Evolutionary conservation across 37 sponge, comb jelly and placozoan species (phyloP).

Genomic region (Bolinopsis microptera): DNA sequence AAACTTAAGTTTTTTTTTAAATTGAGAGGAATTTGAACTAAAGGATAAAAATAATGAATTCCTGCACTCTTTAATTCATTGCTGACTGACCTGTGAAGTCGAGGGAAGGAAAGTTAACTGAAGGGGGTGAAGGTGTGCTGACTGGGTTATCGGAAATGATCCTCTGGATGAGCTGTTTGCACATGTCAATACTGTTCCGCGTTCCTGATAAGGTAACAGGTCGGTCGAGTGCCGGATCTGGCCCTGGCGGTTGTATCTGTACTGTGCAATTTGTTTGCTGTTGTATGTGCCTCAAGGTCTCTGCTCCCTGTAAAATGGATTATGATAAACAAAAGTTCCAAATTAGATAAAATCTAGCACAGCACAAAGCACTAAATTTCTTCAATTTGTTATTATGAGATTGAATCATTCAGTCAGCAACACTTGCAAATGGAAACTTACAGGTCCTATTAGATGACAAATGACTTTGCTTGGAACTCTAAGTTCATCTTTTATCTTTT

Average conservation of each 20-base stretch:
- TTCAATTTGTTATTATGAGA: no score
- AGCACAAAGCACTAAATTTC: no score
- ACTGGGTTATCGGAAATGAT: constrained; percentile 61
- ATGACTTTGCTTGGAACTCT: constrained; percentile 62
- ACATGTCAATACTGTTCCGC: constrained; percentile 57
- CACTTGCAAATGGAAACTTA: not conserved
- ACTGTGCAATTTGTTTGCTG: constrained; percentile 60
- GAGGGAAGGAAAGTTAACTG: constrained; percentile 15
- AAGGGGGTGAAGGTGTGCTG: constrained; percentile 55
- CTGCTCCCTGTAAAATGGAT: constrained; percentile 40
- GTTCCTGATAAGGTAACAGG: constrained; percentile 54
- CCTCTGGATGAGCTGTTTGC: constrained; percentile 45
- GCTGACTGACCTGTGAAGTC: not conserved
- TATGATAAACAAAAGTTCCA: no score
- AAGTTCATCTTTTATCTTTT: constrained; percentile 56
- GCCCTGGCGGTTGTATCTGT: constrained; percentile 54
- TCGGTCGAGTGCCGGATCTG: constrained; percentile 46
- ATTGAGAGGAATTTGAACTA: no score
- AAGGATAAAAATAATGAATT: no score
- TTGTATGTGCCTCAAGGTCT: constrained; percentile 44
- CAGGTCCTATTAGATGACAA: constrained; percentile 61
- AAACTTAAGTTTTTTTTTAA: no score
- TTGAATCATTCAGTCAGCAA: no score
- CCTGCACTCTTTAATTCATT: no score
- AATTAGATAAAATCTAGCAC: no score